phyloP scores from a whole-genome alignment of 2,888 invertebrate species.

The Lingula anatina region DNA sequence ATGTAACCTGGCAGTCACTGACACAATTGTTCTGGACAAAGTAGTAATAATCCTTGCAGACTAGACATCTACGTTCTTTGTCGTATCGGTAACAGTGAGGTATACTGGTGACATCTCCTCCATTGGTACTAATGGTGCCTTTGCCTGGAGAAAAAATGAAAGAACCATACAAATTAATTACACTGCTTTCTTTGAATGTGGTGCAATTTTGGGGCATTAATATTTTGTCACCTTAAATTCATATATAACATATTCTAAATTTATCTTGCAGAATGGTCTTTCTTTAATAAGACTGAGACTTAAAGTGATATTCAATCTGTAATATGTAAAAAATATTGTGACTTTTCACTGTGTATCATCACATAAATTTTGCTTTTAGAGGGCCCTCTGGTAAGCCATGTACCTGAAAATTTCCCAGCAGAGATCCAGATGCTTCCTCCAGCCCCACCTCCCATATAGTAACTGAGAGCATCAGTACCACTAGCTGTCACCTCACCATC shows the following conservation, averaged over 20 bases:
- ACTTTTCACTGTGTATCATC: too few species aligned
- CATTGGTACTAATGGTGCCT: conserved; percentile 17
- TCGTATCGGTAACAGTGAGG: conserved; percentile 18
- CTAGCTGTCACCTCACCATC: conserved; percentile 24
- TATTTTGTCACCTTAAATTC: too few species aligned
- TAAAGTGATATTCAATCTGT: too few species aligned
- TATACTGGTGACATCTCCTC: conserved; percentile 22
- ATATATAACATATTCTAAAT: too few species aligned
- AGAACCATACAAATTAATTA: too few species aligned
- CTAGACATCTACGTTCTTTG: conserved; percentile 14
- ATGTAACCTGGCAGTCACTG: conserved; percentile 15
- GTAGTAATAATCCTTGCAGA: conserved; percentile 11
- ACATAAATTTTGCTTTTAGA: too few species aligned
- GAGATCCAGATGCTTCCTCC: conserved; percentile 22
- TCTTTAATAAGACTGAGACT: too few species aligned
- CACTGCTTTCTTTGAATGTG: too few species aligned
- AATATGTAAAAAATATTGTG: too few species aligned
- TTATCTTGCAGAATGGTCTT: too few species aligned
- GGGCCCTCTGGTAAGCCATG: too few species aligned
- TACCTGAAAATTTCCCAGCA: conserved; percentile 19
- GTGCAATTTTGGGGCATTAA: too few species aligned
- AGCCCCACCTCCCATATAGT: conserved; percentile 23
- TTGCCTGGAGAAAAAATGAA: conserved; percentile 15
- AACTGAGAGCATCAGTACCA: conserved; percentile 15
- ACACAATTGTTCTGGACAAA: conserved; percentile 18